Base-by-base conservation (phyloP, 1,140 invertebrate genomes). In the Drosophila nasuta region DNA sequence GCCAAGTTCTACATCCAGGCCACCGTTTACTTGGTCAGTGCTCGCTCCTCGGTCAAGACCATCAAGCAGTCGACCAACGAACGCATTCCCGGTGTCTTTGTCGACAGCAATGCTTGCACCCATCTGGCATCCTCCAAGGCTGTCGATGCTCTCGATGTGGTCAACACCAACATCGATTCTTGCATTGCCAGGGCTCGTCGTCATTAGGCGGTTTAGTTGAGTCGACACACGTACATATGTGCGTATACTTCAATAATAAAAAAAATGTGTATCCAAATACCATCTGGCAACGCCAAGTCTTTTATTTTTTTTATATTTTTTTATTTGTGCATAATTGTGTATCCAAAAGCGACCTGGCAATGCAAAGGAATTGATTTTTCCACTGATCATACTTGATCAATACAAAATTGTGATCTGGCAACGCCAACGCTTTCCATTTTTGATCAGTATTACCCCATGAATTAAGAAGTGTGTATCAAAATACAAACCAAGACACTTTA, bases 41-140 rank as follows among this genome's bases (percentile, higher is more conserved):
- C 89, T 1, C 73, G 82, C 6, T 77, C 74, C 41, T 91, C 90
- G 1, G 54, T 90, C 17, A 91, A 85, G 25, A 90, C 85, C 59
- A 91, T 91, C 46, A 43, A 43, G 3, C 13, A 81, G 43, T 77
- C 69, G 41, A 86, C 79, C 69, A 91, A 67, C 41, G 65, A 75
- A 5, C 72, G 72, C 20, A 77, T 91, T 5, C 89, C 90, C 5
- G 82, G 66, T 6, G 89, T 91, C 20, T 64, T 91, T 5, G 20
- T n/a, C 30, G 82, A 87, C 5, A 51, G 89, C 38, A 82, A 91
- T 43, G 30, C 28, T 10, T 91, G 90, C 74, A 91, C 90, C 17
- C 89, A 91, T 49, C 28, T 11, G 3, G 82, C 73, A 1, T 75
- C 90, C 46, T 72, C 65, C 1, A 48, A 76, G 48, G 90, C 90